Evolutionary conservation across 2,888 invertebrate species (phyloP), one percentile per base, ranked within the genome.

Genomic region (Drosophila peninsularis): DNA sequence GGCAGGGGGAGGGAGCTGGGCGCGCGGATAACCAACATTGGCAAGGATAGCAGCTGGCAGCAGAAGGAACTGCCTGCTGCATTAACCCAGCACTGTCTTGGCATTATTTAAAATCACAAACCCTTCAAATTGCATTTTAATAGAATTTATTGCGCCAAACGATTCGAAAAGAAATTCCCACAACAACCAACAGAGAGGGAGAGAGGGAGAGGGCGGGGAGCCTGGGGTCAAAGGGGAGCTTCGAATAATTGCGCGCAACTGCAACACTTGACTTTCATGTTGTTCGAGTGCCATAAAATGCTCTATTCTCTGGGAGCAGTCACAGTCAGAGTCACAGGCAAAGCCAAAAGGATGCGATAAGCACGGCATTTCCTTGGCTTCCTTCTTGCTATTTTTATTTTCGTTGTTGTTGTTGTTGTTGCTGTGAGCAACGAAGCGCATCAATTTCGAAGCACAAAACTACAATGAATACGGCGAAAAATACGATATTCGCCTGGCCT

Each of bases 211-310:
- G 24, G 3, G 17, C 0, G n/a, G 19, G 0, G 11, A 4, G 32
- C 2, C 10, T 45, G 45, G 45, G 45, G n/a, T 45, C n/a, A 32
- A 32, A 49, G 49, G 19, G 37, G 37, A 24, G 53, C 39, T 45
- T 39, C 64, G 45, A 64, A 64, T 64, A 64, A 64, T 64, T 64
- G 64, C 64, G 64, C 64, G 74, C 70, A 73, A 80, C 85, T 87
- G 89, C 88, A 89, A 79, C 87, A 89, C 89, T 87, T 87, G 89
- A 89, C 89, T 87, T 81, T 82, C 80, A 72, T 87, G 87, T 82
- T 84, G 78, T 72, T 77, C 47, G 68, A 65, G 58, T 57, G 84
- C 84, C 74, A 84, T 82, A 87, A 87, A 89, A 89, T 77, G 79
- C 76, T 75, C 78, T 73, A 79, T 84, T 82, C 79, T 81, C 84